Conservation (phyloP, 2,113 vertebrate genomes). For the Pyrgilauda ruficollis region DNA sequence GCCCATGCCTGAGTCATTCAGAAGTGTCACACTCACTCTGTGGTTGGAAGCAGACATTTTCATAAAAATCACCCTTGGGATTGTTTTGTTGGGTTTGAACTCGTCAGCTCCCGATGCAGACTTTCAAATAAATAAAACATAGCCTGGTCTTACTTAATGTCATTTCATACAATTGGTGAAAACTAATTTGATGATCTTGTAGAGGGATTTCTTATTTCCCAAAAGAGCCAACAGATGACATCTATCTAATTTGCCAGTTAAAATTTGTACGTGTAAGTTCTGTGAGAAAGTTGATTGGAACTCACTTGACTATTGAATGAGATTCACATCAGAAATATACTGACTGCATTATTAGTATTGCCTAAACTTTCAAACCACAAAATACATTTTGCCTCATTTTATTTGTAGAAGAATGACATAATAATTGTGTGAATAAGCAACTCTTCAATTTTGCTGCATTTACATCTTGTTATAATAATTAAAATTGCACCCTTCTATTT, state of each 20-base stretch:
- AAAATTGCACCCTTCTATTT: constrained; percentile 51
- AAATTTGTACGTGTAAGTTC: constrained; percentile 57
- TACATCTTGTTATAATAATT: constrained; percentile 64
- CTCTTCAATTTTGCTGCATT: constrained; percentile 65
- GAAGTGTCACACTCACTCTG: neutral
- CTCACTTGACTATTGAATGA: constrained; percentile 65
- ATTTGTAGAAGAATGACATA: constrained; percentile 59
- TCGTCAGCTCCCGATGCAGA: neutral
- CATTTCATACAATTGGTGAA: constrained; percentile 33
- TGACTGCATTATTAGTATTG: constrained; percentile 38
- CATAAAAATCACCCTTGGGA: constrained; percentile 1
- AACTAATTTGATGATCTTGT: constrained; percentile 57
- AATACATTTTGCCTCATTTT: constrained; percentile 63
- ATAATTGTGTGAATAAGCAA: constrained; percentile 71
- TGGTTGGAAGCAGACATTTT: neutral
- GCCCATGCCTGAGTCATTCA: neutral
- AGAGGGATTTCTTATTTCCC: constrained; percentile 56
- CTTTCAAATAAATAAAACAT: constrained; percentile 36
- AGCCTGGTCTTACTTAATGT: neutral
- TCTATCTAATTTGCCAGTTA: constrained; percentile 68
- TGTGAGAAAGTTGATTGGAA: constrained; percentile 62
- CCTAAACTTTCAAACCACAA: constrained; percentile 48
- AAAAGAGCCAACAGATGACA: constrained; percentile 55
- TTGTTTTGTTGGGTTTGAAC: neutral
- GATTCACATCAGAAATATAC: constrained; percentile 67